Percentiles rank a stretch among this genome's conserved stretches.
Conservation (phyloP, 23 tunicate species). For the Halocynthia roretzi region DNA sequence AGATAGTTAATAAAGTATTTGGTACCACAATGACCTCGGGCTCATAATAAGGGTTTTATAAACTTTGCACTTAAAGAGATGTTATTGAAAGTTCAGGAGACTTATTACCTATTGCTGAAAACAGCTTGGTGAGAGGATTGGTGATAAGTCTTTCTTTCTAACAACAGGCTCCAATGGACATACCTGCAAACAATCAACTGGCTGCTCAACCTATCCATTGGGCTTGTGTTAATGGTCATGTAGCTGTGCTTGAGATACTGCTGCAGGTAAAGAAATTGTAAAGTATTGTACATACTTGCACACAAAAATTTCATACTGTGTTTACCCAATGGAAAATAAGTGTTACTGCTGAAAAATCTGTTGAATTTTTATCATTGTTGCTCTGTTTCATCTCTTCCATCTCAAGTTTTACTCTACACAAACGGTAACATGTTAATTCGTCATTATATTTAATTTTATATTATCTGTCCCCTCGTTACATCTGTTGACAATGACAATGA, state of each 20-base stretch:
- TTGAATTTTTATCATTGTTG: not conserved
- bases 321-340: not conserved
- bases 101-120: not conserved
- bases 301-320: not conserved
- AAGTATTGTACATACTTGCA: not conserved
- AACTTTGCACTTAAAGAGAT: not conserved
- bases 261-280: constrained; percentile 46
- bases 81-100: not conserved
- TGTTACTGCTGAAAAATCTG: not conserved
- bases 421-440: no score
- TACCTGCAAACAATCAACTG: constrained; percentile 76
- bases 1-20: no score
- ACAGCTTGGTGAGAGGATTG: no score
- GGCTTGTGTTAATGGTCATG: constrained; percentile 98
- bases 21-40: no score
- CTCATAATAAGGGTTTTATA: not conserved
- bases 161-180: constrained; percentile 73
- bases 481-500: no score
- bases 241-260: constrained; percentile 67
- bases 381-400: no score
- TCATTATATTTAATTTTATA: no score
- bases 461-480: no score
- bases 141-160: no score
- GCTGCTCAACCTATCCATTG: constrained; percentile 98
- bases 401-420: no score